Evolutionary conservation across 1,140 invertebrate species (phyloP).

Genomic region (Cylas formicarius): DNA sequence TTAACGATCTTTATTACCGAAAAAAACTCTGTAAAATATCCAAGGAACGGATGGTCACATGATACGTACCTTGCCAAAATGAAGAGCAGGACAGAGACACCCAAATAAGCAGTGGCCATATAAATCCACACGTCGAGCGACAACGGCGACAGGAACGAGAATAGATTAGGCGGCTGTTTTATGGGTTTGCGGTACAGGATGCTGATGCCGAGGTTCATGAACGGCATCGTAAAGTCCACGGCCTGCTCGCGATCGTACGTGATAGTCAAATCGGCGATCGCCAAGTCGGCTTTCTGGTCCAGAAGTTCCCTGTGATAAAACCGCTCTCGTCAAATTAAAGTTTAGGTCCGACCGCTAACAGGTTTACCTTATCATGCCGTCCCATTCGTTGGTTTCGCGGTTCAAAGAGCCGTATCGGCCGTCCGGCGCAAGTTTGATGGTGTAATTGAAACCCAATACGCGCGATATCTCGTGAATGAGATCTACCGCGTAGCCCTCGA

Average conservation of each 20-base stretch:
- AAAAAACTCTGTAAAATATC: too few relatives aligned
- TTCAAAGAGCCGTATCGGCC: conserved; percentile 47
- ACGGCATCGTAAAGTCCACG: conserved; percentile 93
- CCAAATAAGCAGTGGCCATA: conserved; percentile 89
- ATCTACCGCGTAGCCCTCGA: conserved; percentile 83
- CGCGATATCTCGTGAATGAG: conserved; percentile 81
- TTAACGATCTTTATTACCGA: too few relatives aligned
- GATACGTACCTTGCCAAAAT: conserved; percentile 77
- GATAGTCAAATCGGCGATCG: conserved; percentile 89
- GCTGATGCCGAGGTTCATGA: conserved; percentile 91
- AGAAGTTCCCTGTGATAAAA: conserved; percentile 63
- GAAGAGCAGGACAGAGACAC: conserved; percentile 87
- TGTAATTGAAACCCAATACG: conserved; percentile 85
- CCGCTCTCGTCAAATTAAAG: background rate
- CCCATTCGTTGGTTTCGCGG: conserved; percentile 65
- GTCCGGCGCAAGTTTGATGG: conserved; percentile 73
- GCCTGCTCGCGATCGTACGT: conserved; percentile 84
- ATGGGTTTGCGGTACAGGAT: conserved; percentile 88
- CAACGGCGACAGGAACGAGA: conserved; percentile 89
- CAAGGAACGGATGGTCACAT: conserved; percentile 2
- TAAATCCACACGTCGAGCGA: conserved; percentile 94
- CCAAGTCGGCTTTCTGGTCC: conserved; percentile 84
- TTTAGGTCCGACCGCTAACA: too few relatives aligned
- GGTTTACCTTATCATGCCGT: conserved; percentile 71
- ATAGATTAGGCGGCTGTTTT: conserved; percentile 84